These are phyloP conservation scores for Oscarella lobularis DNA, from an alignment of 37 sponge, comb jelly and placozoan genomes.

Conservation along the genomic window DNA sequence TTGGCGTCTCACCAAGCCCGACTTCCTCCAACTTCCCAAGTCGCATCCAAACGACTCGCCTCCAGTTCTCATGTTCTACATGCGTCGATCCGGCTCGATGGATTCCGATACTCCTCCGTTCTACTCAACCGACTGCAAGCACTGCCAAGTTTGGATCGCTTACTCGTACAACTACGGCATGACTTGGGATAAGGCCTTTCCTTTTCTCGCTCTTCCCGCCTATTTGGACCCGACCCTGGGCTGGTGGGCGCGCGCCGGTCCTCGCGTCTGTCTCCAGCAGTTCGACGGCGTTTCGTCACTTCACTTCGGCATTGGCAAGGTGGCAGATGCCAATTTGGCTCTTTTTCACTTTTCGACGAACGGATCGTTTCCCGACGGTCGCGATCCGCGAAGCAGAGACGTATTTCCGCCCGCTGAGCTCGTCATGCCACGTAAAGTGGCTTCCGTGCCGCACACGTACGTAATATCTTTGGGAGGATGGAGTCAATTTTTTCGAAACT, in stretches of 20 bases:
- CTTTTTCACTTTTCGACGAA: not conserved
- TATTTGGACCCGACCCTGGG: not conserved
- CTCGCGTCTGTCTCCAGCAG: not conserved
- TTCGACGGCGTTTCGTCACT: not conserved
- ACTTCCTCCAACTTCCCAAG: not conserved
- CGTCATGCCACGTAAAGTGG: not conserved
- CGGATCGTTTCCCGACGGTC: not conserved
- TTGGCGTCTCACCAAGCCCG: constrained; percentile 1
- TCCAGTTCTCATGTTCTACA: not conserved
- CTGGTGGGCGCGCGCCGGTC: not conserved
- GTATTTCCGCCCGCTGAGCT: not conserved
- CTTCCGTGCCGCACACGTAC: not conserved
- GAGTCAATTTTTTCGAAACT: no score
- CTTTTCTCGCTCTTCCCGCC: not conserved
- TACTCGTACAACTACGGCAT: not conserved
- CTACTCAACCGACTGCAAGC: not conserved
- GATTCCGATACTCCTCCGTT: not conserved
- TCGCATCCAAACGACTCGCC: not conserved
- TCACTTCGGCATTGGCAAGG: not conserved
- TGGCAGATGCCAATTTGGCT: not conserved
- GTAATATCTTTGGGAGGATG: not conserved
- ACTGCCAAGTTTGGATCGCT: not conserved
- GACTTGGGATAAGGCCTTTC: not conserved
- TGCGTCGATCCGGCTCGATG: not conserved
- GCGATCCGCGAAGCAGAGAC: no score